Conservation (phyloP, 2,797 vertebrate species). For the Sibirionetta formosa region DNA sequence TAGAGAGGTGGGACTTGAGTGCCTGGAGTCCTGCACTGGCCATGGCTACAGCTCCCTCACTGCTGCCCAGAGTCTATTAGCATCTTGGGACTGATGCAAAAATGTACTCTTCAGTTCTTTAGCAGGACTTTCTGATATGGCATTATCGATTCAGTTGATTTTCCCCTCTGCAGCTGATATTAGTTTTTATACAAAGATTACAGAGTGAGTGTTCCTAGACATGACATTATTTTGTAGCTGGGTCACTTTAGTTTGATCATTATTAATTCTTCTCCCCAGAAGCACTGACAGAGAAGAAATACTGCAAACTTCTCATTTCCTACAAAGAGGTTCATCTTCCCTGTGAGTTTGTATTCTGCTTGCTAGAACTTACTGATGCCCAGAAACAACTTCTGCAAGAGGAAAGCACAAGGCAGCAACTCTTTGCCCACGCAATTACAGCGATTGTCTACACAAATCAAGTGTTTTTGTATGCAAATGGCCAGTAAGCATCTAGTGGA, state of each 20-base stretch:
- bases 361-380: neutral
- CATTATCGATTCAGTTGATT: neutral
- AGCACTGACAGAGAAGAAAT: neutral
- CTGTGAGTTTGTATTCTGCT: neutral
- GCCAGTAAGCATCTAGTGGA: neutral
- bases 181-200: neutral
- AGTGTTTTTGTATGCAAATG: conserved; percentile 62
- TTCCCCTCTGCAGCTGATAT: neutral
- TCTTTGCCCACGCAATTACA: conserved; percentile 55
- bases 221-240: neutral
- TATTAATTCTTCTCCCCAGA: neutral
- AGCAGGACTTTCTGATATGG: neutral
- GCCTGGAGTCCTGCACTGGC: neutral
- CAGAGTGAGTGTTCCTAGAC: neutral
- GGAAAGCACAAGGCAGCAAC: conserved; percentile 23
- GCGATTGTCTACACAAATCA: conserved; percentile 62
- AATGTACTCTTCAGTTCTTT: neutral
- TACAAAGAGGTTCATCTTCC: neutral
- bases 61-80: neutral
- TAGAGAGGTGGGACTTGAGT: neutral
- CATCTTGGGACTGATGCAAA: fast-evolving
- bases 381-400: conserved; percentile 30
- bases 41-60: neutral
- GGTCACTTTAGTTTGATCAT: neutral
- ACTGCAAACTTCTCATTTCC: neutral